phyloP scores from a whole-genome alignment of 1,140 invertebrate genomes.

The Diachasma alloeum region DNA sequence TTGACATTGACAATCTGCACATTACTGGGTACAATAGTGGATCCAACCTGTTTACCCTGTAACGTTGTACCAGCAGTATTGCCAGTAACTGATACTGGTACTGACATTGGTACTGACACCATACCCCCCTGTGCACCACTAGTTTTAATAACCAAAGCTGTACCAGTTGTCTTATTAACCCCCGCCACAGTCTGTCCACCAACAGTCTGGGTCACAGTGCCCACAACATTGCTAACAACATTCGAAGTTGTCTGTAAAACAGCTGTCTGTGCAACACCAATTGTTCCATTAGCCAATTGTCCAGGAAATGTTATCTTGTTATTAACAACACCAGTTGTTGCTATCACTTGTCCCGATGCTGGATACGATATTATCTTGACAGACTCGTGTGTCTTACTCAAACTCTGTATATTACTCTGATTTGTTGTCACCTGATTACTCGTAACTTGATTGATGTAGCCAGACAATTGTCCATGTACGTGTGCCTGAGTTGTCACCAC shows the following conservation, averaged over 20 bases:
- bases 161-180: conserved; percentile 70
- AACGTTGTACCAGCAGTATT: conserved; percentile 60
- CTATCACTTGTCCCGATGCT: conserved; percentile 56
- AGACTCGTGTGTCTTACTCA: conserved; percentile 46
- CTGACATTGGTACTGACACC: conserved; percentile 76
- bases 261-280: conserved; percentile 50
- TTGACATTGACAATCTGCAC: conserved; percentile 86
- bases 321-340: conserved; percentile 53
- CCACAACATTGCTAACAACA: conserved; percentile 51
- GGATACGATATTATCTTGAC: conserved; percentile 64
- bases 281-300: conserved; percentile 57
- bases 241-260: conserved; percentile 52
- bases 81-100: conserved; percentile 66
- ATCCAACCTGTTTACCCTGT: conserved; percentile 68
- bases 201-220: conserved; percentile 42
- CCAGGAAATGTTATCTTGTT: conserved; percentile 58
- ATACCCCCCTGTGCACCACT: conserved; percentile 69
- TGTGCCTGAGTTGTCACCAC: not conserved
- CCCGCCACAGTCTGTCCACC: conserved; percentile 40
- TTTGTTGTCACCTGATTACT: conserved; percentile 53
- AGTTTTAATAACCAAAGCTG: conserved; percentile 75
- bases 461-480: conserved; percentile 39
- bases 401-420: conserved; percentile 35
- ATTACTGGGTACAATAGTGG: conserved; percentile 73
- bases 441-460: conserved; percentile 62